Conservation (phyloP, 2,888 invertebrate genomes). For the Eilema depressum region DNA sequence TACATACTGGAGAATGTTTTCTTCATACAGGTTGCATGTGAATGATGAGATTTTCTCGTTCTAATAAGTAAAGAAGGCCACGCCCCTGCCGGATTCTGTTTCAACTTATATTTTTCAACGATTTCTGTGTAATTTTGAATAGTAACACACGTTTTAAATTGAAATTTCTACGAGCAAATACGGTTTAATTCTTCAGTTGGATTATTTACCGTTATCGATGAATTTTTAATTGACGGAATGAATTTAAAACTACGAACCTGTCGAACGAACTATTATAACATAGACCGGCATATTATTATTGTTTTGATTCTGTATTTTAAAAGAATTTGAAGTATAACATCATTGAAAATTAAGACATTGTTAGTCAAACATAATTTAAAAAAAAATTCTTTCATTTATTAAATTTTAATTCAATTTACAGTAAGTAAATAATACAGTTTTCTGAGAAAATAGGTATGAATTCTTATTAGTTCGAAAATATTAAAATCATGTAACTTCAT, state of each 20-base stretch:
- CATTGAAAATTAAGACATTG: background rate
- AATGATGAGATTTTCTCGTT: constrained; percentile 10
- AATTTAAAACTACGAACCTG: background rate
- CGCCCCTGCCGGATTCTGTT: constrained; percentile 63
- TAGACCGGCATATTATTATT: constrained; percentile 8
- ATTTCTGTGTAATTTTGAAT: constrained; percentile 42
- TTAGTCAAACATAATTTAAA: background rate
- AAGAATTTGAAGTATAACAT: background rate
- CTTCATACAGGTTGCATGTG: constrained; percentile 10
- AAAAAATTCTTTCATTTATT: background rate
- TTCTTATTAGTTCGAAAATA: background rate
- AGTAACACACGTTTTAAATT: constrained; percentile 20
- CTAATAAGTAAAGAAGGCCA: constrained; percentile 60
- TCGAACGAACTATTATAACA: background rate
- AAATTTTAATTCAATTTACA: background rate
- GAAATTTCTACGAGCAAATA: background rate
- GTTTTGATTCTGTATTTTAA: background rate
- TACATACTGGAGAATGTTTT: constrained; percentile 27
- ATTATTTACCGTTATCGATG: constrained; percentile 19
- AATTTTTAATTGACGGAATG: constrained; percentile 34
- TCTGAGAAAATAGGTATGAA: background rate
- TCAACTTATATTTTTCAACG: constrained; percentile 40
- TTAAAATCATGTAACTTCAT: background rate
- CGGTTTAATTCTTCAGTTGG: constrained; percentile 6
- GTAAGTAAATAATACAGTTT: background rate